Evolutionary conservation across 2,113 vertebrate genomes (phyloP).

Genomic region (Macaca mulatta): DNA sequence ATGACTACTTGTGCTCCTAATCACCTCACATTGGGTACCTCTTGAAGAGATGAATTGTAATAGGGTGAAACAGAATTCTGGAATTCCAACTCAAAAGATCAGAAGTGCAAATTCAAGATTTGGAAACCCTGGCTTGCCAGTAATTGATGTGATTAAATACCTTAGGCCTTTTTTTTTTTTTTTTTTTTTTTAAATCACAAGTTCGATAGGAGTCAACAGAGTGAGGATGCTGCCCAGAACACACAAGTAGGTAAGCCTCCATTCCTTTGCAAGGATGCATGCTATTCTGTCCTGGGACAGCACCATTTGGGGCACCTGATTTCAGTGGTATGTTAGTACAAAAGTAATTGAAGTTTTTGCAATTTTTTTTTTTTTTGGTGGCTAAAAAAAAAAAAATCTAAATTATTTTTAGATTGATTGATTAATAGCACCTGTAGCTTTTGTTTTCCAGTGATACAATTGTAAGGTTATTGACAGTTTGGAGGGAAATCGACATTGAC

Average conservation of each 20-base stretch:
- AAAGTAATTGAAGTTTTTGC: too few species aligned
- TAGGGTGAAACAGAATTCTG: not conserved
- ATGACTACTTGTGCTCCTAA: not conserved
- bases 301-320: not conserved
- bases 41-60: not conserved
- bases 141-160: not conserved
- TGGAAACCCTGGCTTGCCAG: not conserved
- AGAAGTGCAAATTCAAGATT: not conserved
- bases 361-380: too few species aligned
- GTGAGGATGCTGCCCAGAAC: not conserved
- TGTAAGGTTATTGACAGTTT: not conserved
- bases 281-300: not conserved
- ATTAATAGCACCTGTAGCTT: not conserved
- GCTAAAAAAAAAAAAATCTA: too few species aligned
- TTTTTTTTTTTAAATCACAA: not conserved
- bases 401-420: not conserved
- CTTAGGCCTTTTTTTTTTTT: not conserved
- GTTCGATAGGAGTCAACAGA: not conserved
- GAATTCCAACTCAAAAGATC: not conserved
- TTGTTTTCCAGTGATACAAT: not conserved
- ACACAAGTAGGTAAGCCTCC: fast-evolving
- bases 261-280: not conserved
- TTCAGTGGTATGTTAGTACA: not conserved
- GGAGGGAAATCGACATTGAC: not conserved
- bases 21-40: not conserved